Evolutionary conservation across 2,113 vertebrate species (phyloP).

Genomic region (Gobius niger): DNA sequence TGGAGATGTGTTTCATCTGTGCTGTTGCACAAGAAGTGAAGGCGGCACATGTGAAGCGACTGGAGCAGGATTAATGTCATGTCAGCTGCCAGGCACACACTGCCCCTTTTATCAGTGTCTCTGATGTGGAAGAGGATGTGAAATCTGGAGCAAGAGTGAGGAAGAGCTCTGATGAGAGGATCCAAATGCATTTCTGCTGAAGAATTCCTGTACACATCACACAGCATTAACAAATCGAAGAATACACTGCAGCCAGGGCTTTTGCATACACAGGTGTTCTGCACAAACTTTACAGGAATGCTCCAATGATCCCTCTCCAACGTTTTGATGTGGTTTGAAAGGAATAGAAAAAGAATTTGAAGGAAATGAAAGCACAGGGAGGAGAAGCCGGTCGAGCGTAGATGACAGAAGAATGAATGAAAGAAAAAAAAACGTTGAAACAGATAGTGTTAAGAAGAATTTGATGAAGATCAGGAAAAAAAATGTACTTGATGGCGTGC

Average conservation of each 20-base stretch:
- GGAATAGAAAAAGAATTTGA: slow-evolving; percentile 60
- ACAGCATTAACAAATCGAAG: slow-evolving; percentile 66
- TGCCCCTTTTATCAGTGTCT: slow-evolving; percentile 63
- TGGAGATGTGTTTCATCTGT: not conserved
- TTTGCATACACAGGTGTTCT: slow-evolving; percentile 70
- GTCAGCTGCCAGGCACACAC: slow-evolving; percentile 61
- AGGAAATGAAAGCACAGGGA: slow-evolving; percentile 52
- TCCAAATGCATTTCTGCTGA: slow-evolving; percentile 64
- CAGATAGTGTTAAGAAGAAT: slow-evolving; percentile 38
- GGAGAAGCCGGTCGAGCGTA: slow-evolving; percentile 43
- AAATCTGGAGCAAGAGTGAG: slow-evolving; percentile 71
- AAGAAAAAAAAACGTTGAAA: slow-evolving; percentile 24
- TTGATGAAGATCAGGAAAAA: slow-evolving; percentile 37
- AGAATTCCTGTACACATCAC: slow-evolving; percentile 73
- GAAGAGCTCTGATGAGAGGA: slow-evolving; percentile 60
- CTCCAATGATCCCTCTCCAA: slow-evolving; percentile 68
- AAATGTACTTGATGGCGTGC: slow-evolving; percentile 25
- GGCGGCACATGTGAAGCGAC: slow-evolving; percentile 52
- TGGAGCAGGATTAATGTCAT: slow-evolving; percentile 65
- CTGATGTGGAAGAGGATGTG: slow-evolving; percentile 72
- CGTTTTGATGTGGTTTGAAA: slow-evolving; percentile 72
- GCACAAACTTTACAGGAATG: slow-evolving; percentile 65
- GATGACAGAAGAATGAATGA: slow-evolving; percentile 43
- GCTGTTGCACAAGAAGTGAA: slow-evolving; percentile 43
- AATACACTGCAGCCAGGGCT: slow-evolving; percentile 55